A percentile compares a stretch with the other conserved stretches of the same genome.
Evolutionary conservation across 2,113 vertebrate species (phyloP).

Genomic region (Cyanoliseus patagonus): DNA sequence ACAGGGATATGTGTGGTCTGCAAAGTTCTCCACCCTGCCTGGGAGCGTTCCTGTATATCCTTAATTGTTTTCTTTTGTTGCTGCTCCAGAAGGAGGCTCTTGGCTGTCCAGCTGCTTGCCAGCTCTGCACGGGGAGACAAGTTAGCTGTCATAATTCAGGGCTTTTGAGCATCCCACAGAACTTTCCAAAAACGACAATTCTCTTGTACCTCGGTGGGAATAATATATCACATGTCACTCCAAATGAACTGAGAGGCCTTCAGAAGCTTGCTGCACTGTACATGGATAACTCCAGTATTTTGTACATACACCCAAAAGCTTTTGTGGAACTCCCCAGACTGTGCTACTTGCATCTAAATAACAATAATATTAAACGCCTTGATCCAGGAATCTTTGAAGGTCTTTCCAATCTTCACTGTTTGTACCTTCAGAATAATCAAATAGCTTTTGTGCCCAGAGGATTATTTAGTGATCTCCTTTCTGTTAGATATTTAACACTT

Average conservation of each 20-base stretch:
- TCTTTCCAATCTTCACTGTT: slow-evolving; percentile 68
- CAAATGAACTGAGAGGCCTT: slow-evolving; percentile 62
- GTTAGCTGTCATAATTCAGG: slow-evolving; percentile 70
- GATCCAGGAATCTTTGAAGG: slow-evolving; percentile 71
- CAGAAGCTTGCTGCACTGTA: slow-evolving; percentile 64
- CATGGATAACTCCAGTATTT: slow-evolving; percentile 72
- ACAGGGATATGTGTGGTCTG: slow-evolving; percentile 69
- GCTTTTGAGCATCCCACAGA: slow-evolving; percentile 62
- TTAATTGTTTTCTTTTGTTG: slow-evolving; percentile 66
- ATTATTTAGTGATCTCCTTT: slow-evolving; percentile 72
- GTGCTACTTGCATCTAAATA: slow-evolving; percentile 72
- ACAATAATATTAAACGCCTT: slow-evolving; percentile 74
- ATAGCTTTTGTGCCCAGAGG: slow-evolving; percentile 70
- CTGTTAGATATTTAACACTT: slow-evolving; percentile 67
- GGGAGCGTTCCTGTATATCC: slow-evolving; percentile 40
- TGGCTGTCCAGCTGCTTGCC: slow-evolving; percentile 69
- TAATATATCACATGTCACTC: slow-evolving; percentile 66
- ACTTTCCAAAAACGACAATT: slow-evolving; percentile 62
- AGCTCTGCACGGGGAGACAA: slow-evolving; percentile 69
- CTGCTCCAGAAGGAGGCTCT: slow-evolving; percentile 67
- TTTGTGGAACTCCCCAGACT: slow-evolving; percentile 68
- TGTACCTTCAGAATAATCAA: slow-evolving; percentile 73
- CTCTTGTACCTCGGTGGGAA: slow-evolving; percentile 72
- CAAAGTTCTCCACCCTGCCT: slow-evolving; percentile 56
- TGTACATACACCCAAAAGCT: slow-evolving; percentile 57